Base-by-base conservation (phyloP, 1,140 invertebrate species). In the Telenomus remus region DNA sequence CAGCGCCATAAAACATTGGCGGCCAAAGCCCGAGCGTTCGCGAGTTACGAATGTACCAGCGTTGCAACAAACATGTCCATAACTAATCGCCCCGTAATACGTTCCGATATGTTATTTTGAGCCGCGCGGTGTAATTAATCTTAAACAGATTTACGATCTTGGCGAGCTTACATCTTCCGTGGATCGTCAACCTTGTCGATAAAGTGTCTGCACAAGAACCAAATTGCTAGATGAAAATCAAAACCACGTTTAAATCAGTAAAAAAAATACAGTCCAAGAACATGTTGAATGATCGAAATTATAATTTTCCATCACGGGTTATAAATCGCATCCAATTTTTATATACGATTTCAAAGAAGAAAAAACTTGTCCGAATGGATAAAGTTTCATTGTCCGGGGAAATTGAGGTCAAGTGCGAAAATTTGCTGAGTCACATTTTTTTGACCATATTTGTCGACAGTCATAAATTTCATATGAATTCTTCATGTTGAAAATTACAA, bases 91-190 rank as follows among this genome's bases (percentile, higher is more conserved):
- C 56, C 46, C 63, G 49, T 73, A 81, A 82, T 75, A 73, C 76
- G 75, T 76, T 63, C 59, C 64, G 78, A 75, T 76, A 80, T 63
- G 74, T 79, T 74, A 79, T 76, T 76, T 61, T 27, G 19, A 27
- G 63, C 70, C 69, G 59, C 66, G 69, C 56, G 71, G 66, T 57
- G 60, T 80, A 81, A 83, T 83, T 83, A 83, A 82, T 83, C 70
- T 57, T 63, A 51, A 48, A 39, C 55, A 73, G 76, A 73, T 76
- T 81, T 75, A 78, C 74, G 60, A 55, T 66, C 61, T 55, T 43
- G 65, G 65, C 55, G 59, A 47, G 61, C 66, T 69, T 65, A 60
- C 64, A 72, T 70, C 64, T 48, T 74, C 55, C 63, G 6, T 1
- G 13, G 12, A 48, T 50, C 61, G 59, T 64, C 73, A 56, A 66